Percentiles rank a stretch among this genome's conserved stretches.
phyloP scores from a whole-genome alignment of 64 coral and sea anemone species.

The Porites lutea region DNA sequence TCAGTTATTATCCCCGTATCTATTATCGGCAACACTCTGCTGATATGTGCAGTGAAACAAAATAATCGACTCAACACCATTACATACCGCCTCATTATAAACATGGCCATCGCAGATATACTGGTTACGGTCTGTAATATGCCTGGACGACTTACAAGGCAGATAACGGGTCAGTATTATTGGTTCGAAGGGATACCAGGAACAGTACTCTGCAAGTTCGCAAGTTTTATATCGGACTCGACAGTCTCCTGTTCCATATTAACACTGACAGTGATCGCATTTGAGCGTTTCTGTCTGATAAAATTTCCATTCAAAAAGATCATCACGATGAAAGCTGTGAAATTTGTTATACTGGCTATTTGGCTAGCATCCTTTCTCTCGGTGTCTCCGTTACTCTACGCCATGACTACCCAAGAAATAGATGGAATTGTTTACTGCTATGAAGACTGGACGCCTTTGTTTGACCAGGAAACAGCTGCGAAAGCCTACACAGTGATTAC shows the following conservation, averaged over 20 bases:
- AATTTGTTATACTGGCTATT: constrained; percentile 71
- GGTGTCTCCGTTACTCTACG: constrained; percentile 81
- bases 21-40: constrained; percentile 58
- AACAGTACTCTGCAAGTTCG: constrained; percentile 71
- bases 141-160: constrained; percentile 72
- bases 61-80: constrained; percentile 65
- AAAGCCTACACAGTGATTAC: constrained; percentile 73
- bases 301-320: constrained; percentile 69
- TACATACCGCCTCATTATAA: constrained; percentile 80
- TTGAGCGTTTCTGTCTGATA: constrained; percentile 72
- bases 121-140: constrained; percentile 87
- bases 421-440: constrained; percentile 47
- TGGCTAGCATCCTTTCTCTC: constrained; percentile 72
- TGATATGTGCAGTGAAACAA: constrained; percentile 60
- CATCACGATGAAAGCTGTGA: constrained; percentile 44
- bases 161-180: constrained; percentile 74
- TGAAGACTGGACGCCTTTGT: constrained; percentile 79
- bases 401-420: constrained; percentile 48
- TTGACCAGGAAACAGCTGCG: constrained; percentile 64
- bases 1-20: constrained; percentile 58
- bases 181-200: constrained; percentile 73
- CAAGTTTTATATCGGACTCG: constrained; percentile 76
- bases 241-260: constrained; percentile 76
- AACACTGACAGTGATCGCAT: constrained; percentile 62
- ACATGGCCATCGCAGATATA: constrained; percentile 79